Evolutionary conservation across 2,888 invertebrate species (phyloP).

Genomic region (Chymomyza caudatula): DNA sequence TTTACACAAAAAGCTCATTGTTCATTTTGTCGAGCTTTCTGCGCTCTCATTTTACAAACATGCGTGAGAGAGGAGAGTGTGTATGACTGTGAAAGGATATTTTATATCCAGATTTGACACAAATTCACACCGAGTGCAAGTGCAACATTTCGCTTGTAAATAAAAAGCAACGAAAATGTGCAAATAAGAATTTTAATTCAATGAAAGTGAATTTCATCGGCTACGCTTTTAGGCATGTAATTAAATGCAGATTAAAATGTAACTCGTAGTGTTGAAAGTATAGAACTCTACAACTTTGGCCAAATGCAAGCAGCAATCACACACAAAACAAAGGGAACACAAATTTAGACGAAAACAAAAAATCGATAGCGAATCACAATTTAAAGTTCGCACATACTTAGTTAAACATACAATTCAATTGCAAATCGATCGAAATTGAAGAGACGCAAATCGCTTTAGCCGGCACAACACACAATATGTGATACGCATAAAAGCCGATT

Average conservation of each 20-base stretch:
- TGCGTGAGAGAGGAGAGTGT: slow-evolving; percentile 9
- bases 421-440: neutral
- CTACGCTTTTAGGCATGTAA: neutral
- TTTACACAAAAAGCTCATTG: neutral
- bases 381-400: neutral
- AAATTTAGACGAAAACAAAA: slow-evolving; percentile 18
- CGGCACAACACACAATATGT: neutral
- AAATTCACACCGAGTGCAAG: slow-evolving; percentile 43
- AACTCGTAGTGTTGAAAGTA: neutral
- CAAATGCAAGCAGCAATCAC: neutral
- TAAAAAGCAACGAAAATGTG: slow-evolving; percentile 24
- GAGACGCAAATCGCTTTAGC: neutral
- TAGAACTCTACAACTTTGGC: neutral
- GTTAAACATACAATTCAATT: neutral
- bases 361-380: slow-evolving; percentile 30
- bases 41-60: slow-evolving; percentile 17
- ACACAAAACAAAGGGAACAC: slow-evolving; percentile 20
- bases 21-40: slow-evolving; percentile 17
- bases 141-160: slow-evolving; percentile 46
- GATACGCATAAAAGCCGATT: neutral
- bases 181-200: neutral
- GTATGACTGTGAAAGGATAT: slow-evolving; percentile 29
- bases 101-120: slow-evolving; percentile 47
- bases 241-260: neutral
- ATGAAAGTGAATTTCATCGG: neutral